Evolutionary conservation across 2,113 vertebrate genomes (phyloP).

Genomic region (Pangasianodon hypophthalmus): DNA sequence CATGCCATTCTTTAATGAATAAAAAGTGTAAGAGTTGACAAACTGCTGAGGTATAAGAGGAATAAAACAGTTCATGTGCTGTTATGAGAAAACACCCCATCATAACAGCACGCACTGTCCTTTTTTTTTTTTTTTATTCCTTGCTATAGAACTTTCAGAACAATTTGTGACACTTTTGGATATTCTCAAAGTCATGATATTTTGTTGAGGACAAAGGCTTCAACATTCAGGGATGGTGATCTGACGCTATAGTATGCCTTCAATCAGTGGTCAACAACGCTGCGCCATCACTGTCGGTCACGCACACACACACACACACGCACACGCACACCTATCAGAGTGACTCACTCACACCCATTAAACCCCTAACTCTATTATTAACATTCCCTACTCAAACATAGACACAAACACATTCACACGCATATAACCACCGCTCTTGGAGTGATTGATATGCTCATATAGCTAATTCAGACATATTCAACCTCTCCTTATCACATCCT

Average conservation of each 20-base stretch:
- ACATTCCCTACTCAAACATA: conserved; percentile 62
- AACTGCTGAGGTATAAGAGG: not conserved
- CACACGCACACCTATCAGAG: conserved; percentile 14
- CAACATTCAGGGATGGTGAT: conserved; percentile 80
- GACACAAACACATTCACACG: conserved; percentile 23
- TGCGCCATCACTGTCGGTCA: conserved; percentile 64
- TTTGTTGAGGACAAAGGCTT: conserved; percentile 69
- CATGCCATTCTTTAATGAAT: not conserved
- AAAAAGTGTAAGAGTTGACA: not conserved
- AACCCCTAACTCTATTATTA: conserved; percentile 60
- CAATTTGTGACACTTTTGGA: conserved; percentile 46
- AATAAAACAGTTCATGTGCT: not conserved
- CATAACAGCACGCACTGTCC: not conserved
- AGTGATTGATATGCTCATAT: conserved; percentile 49
- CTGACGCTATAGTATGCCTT: conserved; percentile 66
- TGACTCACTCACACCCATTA: conserved; percentile 41
- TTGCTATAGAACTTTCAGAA: conserved; percentile 55
- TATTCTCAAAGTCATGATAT: conserved; percentile 67
- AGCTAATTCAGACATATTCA: conserved; percentile 51
- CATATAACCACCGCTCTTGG: conserved; percentile 26
- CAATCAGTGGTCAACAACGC: conserved; percentile 81
- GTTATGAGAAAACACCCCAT: not conserved
- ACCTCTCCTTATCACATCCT: conserved; percentile 50
- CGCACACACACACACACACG: conserved; percentile 45
- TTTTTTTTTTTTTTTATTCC: not conserved